phyloP scores from a whole-genome alignment of 2,113 vertebrate species.

The Formicarius rufipectus region DNA sequence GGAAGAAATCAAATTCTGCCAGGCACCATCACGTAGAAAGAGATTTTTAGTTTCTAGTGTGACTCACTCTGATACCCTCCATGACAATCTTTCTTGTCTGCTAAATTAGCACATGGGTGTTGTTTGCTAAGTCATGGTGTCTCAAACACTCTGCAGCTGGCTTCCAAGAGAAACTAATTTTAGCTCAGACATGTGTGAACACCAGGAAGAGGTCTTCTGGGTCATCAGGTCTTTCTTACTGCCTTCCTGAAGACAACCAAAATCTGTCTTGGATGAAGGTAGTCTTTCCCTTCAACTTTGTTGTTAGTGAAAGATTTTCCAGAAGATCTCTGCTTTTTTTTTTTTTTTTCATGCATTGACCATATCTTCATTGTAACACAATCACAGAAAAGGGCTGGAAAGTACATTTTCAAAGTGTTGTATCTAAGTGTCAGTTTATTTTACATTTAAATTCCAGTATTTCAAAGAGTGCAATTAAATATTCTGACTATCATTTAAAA shows the following conservation, averaged over 20 bases:
- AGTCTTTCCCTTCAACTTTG: not conserved
- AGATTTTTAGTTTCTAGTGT: not conserved
- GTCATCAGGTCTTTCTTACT: not conserved
- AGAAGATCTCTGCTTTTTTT: not conserved
- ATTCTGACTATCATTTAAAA: slow-evolving; percentile 58
- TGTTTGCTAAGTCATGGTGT: not conserved
- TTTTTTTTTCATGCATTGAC: not conserved
- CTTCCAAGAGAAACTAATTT: not conserved
- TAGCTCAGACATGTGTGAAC: not conserved
- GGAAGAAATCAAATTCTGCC: not conserved
- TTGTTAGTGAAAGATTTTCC: not conserved
- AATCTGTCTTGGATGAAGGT: not conserved
- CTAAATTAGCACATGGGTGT: not conserved
- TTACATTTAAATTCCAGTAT: slow-evolving; percentile 13
- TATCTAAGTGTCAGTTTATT: slow-evolving; percentile 14
- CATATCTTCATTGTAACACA: not conserved
- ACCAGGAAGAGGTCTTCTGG: not conserved
- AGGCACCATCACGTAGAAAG: not conserved
- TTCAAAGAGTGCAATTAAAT: slow-evolving; percentile 53
- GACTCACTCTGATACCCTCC: not conserved
- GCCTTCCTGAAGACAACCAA: not conserved
- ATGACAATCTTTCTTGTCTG: not conserved
- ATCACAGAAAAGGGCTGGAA: not conserved
- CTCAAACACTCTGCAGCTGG: not conserved
- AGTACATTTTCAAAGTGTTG: not conserved